A percentile compares a stretch with the other conserved stretches of the same genome.
Evolutionary conservation across 2,888 invertebrate species (phyloP).

Genomic region (Anorthoa munda): DNA sequence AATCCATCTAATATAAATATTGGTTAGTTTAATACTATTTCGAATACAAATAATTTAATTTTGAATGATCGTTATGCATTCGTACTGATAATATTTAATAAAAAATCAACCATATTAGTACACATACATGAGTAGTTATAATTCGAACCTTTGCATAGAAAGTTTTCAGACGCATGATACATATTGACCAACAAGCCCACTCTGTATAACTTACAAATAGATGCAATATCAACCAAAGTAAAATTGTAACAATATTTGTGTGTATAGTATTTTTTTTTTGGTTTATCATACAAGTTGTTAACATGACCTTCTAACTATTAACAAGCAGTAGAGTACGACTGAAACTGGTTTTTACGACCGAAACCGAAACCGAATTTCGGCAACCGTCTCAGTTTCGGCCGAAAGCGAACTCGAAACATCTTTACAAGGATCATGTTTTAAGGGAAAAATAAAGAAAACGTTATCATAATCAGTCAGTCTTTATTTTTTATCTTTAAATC

Average conservation of each 20-base stretch:
- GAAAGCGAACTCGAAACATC: too few relatives aligned
- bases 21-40: not conserved
- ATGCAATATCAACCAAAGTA: not conserved
- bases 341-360: too few relatives aligned
- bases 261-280: not conserved
- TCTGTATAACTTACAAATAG: slow-evolving; percentile 9
- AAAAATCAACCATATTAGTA: not conserved
- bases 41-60: not conserved
- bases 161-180: slow-evolving; percentile 10
- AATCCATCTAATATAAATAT: not conserved
- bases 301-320: not conserved
- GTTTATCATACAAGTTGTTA: not conserved
- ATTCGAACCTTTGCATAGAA: not conserved
- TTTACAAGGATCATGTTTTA: too few relatives aligned
- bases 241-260: slow-evolving; percentile 5
- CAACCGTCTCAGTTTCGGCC: too few relatives aligned
- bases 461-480: too few relatives aligned
- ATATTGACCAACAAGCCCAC: slow-evolving; percentile 3
- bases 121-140: not conserved
- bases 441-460: too few relatives aligned
- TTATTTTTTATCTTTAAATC: too few relatives aligned
- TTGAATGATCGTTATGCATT: not conserved
- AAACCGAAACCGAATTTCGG: too few relatives aligned
- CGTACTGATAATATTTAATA: slow-evolving; percentile 11
- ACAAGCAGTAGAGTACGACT: too few relatives aligned